Conservation (phyloP, 2,888 invertebrate genomes). For the Eristalis intricaria region DNA sequence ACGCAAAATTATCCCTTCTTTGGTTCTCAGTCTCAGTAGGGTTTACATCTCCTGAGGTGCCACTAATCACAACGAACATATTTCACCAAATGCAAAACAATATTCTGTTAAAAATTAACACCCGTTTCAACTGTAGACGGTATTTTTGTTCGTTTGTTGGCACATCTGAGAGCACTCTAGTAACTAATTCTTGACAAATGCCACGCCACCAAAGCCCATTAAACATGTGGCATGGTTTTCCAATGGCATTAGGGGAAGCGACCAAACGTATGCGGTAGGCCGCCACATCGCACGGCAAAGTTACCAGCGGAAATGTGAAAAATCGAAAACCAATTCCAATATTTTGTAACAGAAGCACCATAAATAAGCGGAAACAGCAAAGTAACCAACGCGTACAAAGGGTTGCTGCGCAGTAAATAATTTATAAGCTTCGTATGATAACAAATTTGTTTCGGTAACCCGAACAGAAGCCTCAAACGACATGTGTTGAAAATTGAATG, state of each 20-base stretch:
- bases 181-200: slow-evolving; percentile 67
- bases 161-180: slow-evolving; percentile 23
- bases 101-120: background rate
- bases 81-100: background rate
- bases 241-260: slow-evolving; percentile 51
- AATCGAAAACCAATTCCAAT: slow-evolving; percentile 65
- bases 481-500: slow-evolving; percentile 24
- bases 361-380: slow-evolving; percentile 52
- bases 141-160: slow-evolving; percentile 25
- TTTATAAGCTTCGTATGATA: slow-evolving; percentile 54
- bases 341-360: slow-evolving; percentile 45
- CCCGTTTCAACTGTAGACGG: background rate
- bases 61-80: too few relatives aligned
- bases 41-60: too few relatives aligned
- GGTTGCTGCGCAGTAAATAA: slow-evolving; percentile 36
- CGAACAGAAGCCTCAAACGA: slow-evolving; percentile 5
- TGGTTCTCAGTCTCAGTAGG: too few relatives aligned
- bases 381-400: slow-evolving; percentile 4
- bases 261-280: slow-evolving; percentile 45
- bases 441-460: slow-evolving; percentile 36
- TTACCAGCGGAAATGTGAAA: slow-evolving; percentile 58
- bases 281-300: slow-evolving; percentile 17
- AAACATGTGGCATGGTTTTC: slow-evolving; percentile 54
- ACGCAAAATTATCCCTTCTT: too few relatives aligned
- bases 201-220: slow-evolving; percentile 53